Evolutionary conservation across 2,113 vertebrate genomes (phyloP), one percentile per base, ranked within the genome.

Genomic region (Proteles cristata): DNA sequence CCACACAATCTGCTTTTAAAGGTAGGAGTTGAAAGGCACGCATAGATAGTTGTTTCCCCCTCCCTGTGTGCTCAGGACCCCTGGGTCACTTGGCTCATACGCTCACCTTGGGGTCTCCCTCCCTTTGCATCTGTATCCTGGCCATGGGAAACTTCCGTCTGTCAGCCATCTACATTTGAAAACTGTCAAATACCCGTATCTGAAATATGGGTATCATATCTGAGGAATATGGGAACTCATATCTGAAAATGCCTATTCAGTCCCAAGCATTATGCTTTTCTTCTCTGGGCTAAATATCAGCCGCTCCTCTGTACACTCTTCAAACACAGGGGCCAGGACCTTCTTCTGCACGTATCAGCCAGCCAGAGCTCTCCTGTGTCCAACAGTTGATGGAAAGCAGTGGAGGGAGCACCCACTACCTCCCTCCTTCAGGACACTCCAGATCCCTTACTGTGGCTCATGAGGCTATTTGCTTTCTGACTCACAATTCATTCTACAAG

Each of bases 21-120:
- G 8, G 23, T 9, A 4, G 61, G 15, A 7, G 9, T 3, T 7
- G 28, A 66, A 50, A 68, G n/a, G 11, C 11, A 21, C 19, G 11
- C 61, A 2, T 2, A 9, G 35, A 7, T 14, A 23, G 26, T 15
- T 14, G 26, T 19, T 3, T 2, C 10, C 21, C 35, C 15, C 33
- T 45, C 16, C 43, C 5, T 0, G 50, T 2, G 26, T 50, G 17
- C 39, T 45, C 26, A 39, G 39, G 26, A 28, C 25, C 31, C 58
- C 2, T 2, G 4, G 4, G 16, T 35, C 11, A 25, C 23, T 58
- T 0, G 2, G 4, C 48, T 15, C 35, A 5, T 4, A 33, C 0
- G 16, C 35, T 3, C 48, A 14, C 7, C 4, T 5, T 6, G 9
- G 33, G 9, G n/a, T 14, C n/a, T 43, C 50, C 8, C 28, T 63